Evolutionary conservation across 2,888 invertebrate species (phyloP), one percentile per base, ranked within the genome.

Genomic region (Chrysolina haemoptera): DNA sequence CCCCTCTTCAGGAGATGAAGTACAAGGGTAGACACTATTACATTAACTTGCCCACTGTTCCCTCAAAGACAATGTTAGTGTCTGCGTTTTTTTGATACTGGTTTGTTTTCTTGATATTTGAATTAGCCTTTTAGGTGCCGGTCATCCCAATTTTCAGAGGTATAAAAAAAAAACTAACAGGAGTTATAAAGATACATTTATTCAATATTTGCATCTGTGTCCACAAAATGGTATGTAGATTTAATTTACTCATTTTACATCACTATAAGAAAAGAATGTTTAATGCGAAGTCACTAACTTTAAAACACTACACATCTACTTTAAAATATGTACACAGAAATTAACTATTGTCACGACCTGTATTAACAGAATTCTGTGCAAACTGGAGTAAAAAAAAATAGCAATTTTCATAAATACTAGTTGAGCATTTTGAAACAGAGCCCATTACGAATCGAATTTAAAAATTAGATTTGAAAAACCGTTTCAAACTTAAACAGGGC

Each of bases 141-240:
- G 27, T 27, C 35, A 16, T 18, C n/a, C 14, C 27, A 40, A 1
- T 62, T 62, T 14, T n/a, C 3, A 16, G 5, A 1, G 20, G 14
- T 12, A 9, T 11, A 18, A 55, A 18, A 27, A 46, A 48, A 41
- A 8, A n/a, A 46, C 62, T 27, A 16, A 48, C n/a, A 6, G 48
- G 46, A 6, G 16, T 81, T 84, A 85, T 81, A 84, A 85, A 84
- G 84, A 84, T 85, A 84, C 84, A 84, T 85, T 82, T 83, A 82
- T 84, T 82, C 81, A 80, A 82, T 82, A 82, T 84, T 85, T 83
- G 84, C 82, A 84, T 83, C 82, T 84, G 84, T 83, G 85, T 83
- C 82, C 84, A 84, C 84, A 84, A n/a, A n/a, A 83, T 82, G 22
- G 79, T 82, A 82, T 77, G 79, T 82, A 80, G 79, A 78, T 50